Evolutionary conservation across 1,140 invertebrate genomes (phyloP), one percentile per base, ranked within the genome.

Genomic region (Monochamus saltuarius): DNA sequence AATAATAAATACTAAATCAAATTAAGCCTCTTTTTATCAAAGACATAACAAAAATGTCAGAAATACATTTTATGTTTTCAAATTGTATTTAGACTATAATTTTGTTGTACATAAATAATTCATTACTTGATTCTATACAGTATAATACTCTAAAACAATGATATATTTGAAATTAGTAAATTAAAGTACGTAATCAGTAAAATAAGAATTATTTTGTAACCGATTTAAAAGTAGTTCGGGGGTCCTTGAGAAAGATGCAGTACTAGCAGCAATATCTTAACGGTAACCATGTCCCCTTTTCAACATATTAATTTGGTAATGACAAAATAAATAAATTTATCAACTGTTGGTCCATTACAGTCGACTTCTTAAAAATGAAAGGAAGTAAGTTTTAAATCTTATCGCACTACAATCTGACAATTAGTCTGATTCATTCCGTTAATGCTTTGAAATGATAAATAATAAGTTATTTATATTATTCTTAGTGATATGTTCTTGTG

Each of bases 201-300:
- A 40, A 13, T n/a, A 40, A 40, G 4, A 40, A 40, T 13, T 40
- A 16, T 13, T 40, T 3, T 40, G 7, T 4, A 40, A 3, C 11
- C 39, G 7, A 16, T 13, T 13, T 16, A 40, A 40, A 40, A 40
- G 14, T 4, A 13, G 39, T 8, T 40, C 8, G 8, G 7, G 11
- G 11, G 4, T 13, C 39, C 14, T 16, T 0, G 16, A 19, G 29
- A 2, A 22, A 34, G 36, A n/a, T 51, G 10, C 22, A 19, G 7
- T 8, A 22, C 2, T 17, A 29, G 8, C 13, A 51, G 3, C 29
- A n/a, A 51, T 35, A n/a, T 17, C 17, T 14, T 22, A n/a, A 35
- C n/a, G 36, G 7, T 10, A n/a, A 56, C 40, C 53, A 45, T 56
- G 53, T 56, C 40, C 40, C 40, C 39, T 56, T 56, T 56, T 45